Percentiles rank a stretch among this genome's conserved stretches.
Conservation (phyloP, 2,797 vertebrate genomes). For the Ctenosaura bakeri region DNA sequence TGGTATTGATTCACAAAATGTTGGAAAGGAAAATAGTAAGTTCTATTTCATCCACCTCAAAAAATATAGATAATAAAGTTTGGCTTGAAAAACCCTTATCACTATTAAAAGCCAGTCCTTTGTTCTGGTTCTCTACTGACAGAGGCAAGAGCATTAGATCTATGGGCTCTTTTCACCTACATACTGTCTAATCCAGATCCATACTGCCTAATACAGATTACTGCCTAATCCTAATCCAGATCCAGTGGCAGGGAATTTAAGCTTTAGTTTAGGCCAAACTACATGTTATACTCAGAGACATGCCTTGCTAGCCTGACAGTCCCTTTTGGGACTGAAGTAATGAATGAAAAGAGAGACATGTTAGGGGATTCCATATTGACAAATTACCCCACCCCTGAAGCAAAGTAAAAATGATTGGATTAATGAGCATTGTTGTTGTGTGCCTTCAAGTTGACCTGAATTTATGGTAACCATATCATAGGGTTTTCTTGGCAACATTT, state of each 20-base stretch:
- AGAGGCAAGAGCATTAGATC: background rate
- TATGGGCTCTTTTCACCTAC: background rate
- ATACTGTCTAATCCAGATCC: background rate
- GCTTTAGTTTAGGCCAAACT: background rate
- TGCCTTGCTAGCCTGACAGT: background rate
- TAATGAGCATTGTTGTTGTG: too few relatives aligned
- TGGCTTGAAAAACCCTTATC: background rate
- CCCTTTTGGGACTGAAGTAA: background rate
- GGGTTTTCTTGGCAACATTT: too few relatives aligned
- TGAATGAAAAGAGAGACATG: background rate
- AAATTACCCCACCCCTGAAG: background rate
- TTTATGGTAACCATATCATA: too few relatives aligned
- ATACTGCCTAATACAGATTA: background rate
- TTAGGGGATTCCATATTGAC: background rate
- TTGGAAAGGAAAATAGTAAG: slow-evolving; percentile 1
- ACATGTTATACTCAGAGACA: background rate
- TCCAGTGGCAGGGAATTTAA: background rate
- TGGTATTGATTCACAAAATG: slow-evolving; percentile 22
- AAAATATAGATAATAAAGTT: slow-evolving; percentile 13
- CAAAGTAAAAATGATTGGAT: background rate
- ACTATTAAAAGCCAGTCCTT: background rate
- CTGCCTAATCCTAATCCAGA: background rate
- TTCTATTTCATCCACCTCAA: background rate
- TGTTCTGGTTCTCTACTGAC: background rate
- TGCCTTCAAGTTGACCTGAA: too few relatives aligned